Evolutionary conservation across 64 coral and sea anemone genomes (phyloP), one percentile per base, ranked within the genome.

Genomic region (Actinia equina): DNA sequence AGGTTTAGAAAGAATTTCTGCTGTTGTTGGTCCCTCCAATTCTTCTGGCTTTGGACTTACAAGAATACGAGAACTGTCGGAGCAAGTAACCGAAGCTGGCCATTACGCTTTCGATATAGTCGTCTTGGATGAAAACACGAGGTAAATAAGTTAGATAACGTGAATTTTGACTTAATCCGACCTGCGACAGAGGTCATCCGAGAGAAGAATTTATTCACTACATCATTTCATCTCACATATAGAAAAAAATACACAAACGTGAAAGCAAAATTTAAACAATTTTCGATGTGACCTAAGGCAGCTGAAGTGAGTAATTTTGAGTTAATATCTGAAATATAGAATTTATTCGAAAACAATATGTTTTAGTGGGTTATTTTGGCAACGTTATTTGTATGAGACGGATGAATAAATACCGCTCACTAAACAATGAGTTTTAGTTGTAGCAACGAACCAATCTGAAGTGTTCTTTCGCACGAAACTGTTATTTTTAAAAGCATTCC

Each of bases 1-100:
- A 74, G 62, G 7, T 65, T 65, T 65, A 65, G 25, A 74, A 74
- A 74, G 25, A 74, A 74, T 74, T 30, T 74, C 69, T 74, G 69
- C 69, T 74, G n/a, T 41, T 30, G 9, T 74, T 26, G 69, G 11
- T 41, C 69, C 26, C 14, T 74, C 69, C 20, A 74, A 74, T 74
- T 41, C 23, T 74, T 74, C 69, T 27, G 23, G 37, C 22, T 74
- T 74, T 41, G 14, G 27, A 74, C n/a, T 74, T 4, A 18, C 11
- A 74, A 74, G 69, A 74, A 30, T 74, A 30, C 69, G 69, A 9
- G 26, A 74, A 41, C 13, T 74, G 0, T 74, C 69, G 9, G 7
- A 27, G 69, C 69, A 74, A 74, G 41, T 74, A 74, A 74, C 69
- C 2, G 27, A 74, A 74, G n/a, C 25, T 9, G 26, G 26, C 3